Base-by-base conservation (phyloP, 2,888 invertebrate species). In the Melinaea menophilus region DNA sequence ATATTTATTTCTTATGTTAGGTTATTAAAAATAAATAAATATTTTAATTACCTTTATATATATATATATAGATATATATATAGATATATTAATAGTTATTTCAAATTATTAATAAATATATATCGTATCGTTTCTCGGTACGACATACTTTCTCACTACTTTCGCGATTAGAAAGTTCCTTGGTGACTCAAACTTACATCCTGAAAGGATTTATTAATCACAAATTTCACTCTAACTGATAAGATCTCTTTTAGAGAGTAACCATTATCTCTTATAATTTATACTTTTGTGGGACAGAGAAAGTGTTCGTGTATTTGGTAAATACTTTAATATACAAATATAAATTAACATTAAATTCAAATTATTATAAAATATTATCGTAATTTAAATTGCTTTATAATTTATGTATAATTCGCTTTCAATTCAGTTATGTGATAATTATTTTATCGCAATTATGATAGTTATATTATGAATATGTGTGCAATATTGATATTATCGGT, bases 141-240 rank as follows among this genome's bases (percentile, higher is more conserved):
- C 76, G 86, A 66, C 84, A 77, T 72, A 83, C 89, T 88, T 89
- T 88, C 90, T 73, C 79, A 73, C 68, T 68, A 82, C 89, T 88
- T 89, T 89, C 88, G 81, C 85, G 79, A 82, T 86, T 89, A 89
- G 89, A 88, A 89, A 89, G 89, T 85, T 69, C 73, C 74, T 73
- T 64, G 67, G 72, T 68, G 88, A 85, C 72, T 84, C 85, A 83
- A 73, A 69, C 51, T 58, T 65, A 64, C 65, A 63, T 69, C 70
- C 66, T 69, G 66, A 35, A 58, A 65, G 62, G 62, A 65, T 45
- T 54, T 45, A 34, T 35, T 45, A 46, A 12, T 55, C 55, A 55
- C 54, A 47, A 46, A 35, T 47, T n/a, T 46, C n/a, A 35, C 31
- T 56, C 31, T 4, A 13, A 9, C 2, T 41, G 41, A 41, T 41